Conservation (phyloP, 2,888 invertebrate species). For the Microctonus aethiopoides region DNA sequence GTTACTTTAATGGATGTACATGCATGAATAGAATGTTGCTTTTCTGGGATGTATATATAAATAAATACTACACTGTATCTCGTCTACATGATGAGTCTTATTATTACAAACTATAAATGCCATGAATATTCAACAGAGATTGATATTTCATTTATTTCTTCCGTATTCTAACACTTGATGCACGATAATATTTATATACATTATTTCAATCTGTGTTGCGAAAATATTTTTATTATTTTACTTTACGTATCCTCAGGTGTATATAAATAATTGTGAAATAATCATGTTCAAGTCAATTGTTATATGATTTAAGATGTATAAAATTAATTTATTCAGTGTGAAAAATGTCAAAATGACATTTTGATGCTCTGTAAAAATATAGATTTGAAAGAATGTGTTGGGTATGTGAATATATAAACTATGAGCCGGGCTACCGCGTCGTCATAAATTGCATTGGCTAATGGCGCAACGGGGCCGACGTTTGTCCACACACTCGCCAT, state of each 20-base stretch:
- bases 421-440: slow-evolving; percentile 38
- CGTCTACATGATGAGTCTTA: neutral
- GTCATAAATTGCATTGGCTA: slow-evolving; percentile 57
- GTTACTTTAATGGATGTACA: slow-evolving; percentile 4
- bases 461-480: slow-evolving; percentile 53
- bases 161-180: neutral
- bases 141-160: neutral
- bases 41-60: neutral
- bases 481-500: slow-evolving; percentile 49
- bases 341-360: slow-evolving; percentile 12
- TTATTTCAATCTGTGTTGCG: neutral
- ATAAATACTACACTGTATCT: neutral
- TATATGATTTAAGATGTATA: neutral
- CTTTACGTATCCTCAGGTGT: neutral
- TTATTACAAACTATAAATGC: neutral
- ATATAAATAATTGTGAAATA: neutral
- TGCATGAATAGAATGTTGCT: slow-evolving; percentile 1
- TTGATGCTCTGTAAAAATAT: slow-evolving; percentile 22
- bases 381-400: slow-evolving; percentile 21
- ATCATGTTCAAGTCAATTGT: neutral
- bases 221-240: neutral
- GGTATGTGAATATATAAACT: slow-evolving; percentile 37
- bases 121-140: neutral
- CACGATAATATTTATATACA: neutral
- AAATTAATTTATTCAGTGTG: neutral